Evolutionary conservation across 1,140 invertebrate species (phyloP).

Genomic region (Listronotus oregonensis): DNA sequence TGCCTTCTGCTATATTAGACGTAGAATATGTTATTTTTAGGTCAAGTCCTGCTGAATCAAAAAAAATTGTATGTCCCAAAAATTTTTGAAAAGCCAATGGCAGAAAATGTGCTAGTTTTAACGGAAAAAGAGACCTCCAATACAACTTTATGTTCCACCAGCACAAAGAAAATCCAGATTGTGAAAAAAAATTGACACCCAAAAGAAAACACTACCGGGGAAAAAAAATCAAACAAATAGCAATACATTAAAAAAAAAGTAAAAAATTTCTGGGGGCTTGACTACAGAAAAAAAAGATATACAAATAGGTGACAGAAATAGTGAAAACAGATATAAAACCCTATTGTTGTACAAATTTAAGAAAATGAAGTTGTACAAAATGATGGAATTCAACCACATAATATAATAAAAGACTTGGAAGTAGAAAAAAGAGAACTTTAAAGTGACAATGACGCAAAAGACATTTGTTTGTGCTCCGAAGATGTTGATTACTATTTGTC

Average conservation of each 20-base stretch:
- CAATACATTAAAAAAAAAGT: too few species aligned
- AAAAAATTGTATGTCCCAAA: constrained; percentile 14
- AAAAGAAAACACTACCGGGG: background rate
- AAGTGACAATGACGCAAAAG: background rate
- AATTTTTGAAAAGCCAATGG: constrained; percentile 27
- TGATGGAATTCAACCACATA: too few species aligned
- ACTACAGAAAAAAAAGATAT: too few species aligned
- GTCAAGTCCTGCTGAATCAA: constrained; percentile 3
- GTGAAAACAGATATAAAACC: background rate
- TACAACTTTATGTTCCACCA: constrained; percentile 49
- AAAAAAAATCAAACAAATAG: background rate
- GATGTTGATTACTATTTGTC: constrained; percentile 9
- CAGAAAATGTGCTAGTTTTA: constrained; percentile 26
- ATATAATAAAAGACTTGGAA: background rate
- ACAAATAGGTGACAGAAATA: too few species aligned
- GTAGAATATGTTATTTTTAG: constrained; percentile 1
- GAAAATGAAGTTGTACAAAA: background rate
- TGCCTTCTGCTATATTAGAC: too few species aligned
- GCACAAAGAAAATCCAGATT: constrained; percentile 43
- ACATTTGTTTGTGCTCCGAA: constrained; percentile 17
- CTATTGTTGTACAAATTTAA: too few species aligned
- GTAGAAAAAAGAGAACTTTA: background rate
- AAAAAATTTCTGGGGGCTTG: too few species aligned
- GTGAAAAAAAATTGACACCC: background rate
- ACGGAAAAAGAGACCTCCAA: constrained; percentile 41